A percentile compares a stretch with the other conserved stretches of the same genome.
Conservation (phyloP, 2,888 invertebrate species). For the Polietes domitor region DNA sequence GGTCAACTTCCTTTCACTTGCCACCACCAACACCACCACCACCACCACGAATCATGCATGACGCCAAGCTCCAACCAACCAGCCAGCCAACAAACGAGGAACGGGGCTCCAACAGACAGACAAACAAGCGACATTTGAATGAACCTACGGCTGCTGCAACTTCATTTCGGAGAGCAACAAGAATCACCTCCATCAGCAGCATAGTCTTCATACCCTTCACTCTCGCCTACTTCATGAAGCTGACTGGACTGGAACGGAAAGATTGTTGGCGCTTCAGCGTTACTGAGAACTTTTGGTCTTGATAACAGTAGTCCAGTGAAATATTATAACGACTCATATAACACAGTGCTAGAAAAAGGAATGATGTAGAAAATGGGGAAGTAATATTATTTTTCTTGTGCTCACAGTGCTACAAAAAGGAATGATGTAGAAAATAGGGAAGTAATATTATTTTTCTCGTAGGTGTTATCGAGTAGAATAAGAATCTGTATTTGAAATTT, state of each 20-base stretch:
- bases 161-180: not conserved
- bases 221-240: not conserved
- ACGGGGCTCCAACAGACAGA: not conserved
- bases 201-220: not conserved
- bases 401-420: no score
- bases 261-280: not conserved
- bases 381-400: no score
- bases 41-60: constrained; percentile 1
- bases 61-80: not conserved
- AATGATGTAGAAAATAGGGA: no score
- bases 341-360: no score
- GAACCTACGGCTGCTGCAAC: not conserved
- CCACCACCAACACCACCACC: constrained; percentile 16
- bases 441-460: no score
- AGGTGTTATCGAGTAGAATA: no score
- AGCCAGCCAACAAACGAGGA: not conserved
- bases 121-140: not conserved
- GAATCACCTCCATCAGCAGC: not conserved
- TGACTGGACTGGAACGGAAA: not conserved
- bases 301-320: not conserved
- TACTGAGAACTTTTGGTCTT: constrained; percentile 6
- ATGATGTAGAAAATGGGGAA: no score
- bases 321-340: not conserved
- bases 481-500: no score
- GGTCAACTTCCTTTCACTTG: constrained; percentile 67